Conservation (phyloP, 1,140 invertebrate species). For the Megathymus violae region DNA sequence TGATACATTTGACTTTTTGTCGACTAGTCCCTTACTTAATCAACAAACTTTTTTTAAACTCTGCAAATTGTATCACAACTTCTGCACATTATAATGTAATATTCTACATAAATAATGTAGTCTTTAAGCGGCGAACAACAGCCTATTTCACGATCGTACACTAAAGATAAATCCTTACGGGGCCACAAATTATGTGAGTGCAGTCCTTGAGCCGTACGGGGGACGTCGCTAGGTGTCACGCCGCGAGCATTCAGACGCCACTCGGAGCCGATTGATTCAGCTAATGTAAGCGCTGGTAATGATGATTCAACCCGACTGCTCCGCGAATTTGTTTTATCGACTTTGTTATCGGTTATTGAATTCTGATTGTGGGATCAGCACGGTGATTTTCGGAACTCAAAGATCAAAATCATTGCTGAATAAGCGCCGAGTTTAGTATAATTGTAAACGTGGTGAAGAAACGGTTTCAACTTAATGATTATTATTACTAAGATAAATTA, state of each 20-base stretch:
- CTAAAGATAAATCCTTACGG: slow-evolving; percentile 33
- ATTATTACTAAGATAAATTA: no score
- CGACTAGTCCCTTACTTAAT: not conserved
- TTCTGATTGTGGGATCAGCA: slow-evolving; percentile 7
- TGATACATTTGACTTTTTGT: not conserved
- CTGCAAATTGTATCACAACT: not conserved
- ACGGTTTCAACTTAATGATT: no score
- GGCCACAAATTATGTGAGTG: slow-evolving; percentile 35
- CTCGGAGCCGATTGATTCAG: slow-evolving; percentile 61
- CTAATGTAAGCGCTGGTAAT: slow-evolving; percentile 66
- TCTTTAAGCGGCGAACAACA: slow-evolving; percentile 31
- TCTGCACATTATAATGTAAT: slow-evolving; percentile 32
- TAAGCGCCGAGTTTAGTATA: no score
- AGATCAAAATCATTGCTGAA: not conserved
- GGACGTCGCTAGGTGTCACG: slow-evolving; percentile 57
- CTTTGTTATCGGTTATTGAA: slow-evolving; percentile 29
- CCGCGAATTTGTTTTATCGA: slow-evolving; percentile 35
- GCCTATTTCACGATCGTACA: slow-evolving; percentile 34
- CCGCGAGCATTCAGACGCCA: slow-evolving; percentile 55
- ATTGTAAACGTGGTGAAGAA: no score
- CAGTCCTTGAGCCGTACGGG: slow-evolving; percentile 22
- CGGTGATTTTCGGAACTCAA: not conserved
- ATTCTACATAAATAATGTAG: no score
- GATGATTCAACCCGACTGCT: slow-evolving; percentile 46
- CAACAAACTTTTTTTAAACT: slow-evolving; percentile 1